Conservation (phyloP, 2,888 invertebrate species). For the Diarsia brunnea region DNA sequence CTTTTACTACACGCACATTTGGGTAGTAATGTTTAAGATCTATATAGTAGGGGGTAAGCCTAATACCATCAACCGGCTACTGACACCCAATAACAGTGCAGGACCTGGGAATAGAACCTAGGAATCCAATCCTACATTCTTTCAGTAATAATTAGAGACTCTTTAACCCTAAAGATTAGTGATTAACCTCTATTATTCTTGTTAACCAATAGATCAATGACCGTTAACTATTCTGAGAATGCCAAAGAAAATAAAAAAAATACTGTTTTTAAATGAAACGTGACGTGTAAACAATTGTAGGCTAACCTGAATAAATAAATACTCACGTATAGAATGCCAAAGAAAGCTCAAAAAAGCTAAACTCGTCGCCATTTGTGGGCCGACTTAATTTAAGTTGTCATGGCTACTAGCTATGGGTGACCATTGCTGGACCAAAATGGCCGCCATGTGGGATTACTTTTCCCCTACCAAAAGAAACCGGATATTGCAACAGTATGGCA, state of each 20-base stretch:
- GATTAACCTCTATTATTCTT: slow-evolving; percentile 7
- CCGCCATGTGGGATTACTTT: no score
- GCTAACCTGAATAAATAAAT: neutral
- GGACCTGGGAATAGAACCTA: neutral
- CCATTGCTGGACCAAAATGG: neutral
- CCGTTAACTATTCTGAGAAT: neutral
- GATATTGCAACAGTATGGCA: slow-evolving; percentile 30
- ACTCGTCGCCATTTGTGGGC: no score
- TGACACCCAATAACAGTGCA: neutral
- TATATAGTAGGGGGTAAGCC: no score
- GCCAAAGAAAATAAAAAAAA: neutral
- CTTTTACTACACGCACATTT: neutral
- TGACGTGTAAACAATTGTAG: no score
- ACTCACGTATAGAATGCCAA: neutral
- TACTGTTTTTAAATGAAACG: no score
- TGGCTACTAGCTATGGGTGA: neutral
- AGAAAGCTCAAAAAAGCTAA: no score
- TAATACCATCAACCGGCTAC: neutral
- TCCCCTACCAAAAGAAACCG: neutral
- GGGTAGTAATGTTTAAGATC: neutral
- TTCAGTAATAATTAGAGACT: neutral
- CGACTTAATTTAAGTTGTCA: no score
- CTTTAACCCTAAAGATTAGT: neutral
- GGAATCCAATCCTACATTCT: neutral
- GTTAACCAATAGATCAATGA: neutral